Percentiles rank a stretch among this genome's conserved stretches.
Evolutionary conservation across 2,113 vertebrate genomes (phyloP).

Genomic region (Tor tambroides): DNA sequence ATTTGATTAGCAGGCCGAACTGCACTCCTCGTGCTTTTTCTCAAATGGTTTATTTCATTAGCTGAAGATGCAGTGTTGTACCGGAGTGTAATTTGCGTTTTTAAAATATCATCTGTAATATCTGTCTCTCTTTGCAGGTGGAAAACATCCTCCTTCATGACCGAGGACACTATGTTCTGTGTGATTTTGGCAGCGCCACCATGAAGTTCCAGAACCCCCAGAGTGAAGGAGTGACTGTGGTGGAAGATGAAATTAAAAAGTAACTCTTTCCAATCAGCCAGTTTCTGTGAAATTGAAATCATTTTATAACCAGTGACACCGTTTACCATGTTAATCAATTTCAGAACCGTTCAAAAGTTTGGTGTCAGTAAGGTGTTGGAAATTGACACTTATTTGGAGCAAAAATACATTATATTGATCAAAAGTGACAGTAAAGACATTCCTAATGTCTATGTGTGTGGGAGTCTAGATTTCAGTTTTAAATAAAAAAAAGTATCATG

Average conservation of each 20-base stretch:
- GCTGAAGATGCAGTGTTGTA: neutral
- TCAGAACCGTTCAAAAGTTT: too few relatives aligned
- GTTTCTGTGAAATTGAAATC: neutral
- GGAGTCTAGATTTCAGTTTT: too few relatives aligned
- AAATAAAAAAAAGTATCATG: too few relatives aligned
- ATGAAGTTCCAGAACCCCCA: conserved; percentile 97
- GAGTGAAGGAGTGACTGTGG: conserved; percentile 87
- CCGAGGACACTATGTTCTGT: conserved; percentile 96
- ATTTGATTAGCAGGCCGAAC: neutral
- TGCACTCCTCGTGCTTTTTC: neutral
- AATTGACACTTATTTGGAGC: neutral
- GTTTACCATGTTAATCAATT: neutral
- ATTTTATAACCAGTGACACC: neutral
- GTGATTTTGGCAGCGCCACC: conserved; percentile 97
- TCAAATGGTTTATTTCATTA: neutral
- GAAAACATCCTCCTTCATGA: conserved; percentile 98
- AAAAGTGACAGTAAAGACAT: neutral
- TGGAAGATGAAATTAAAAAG: conserved; percentile 99
- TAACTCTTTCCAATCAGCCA: conserved; percentile 57
- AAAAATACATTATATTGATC: neutral
- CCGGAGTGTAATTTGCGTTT: neutral
- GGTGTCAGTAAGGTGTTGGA: too few relatives aligned
- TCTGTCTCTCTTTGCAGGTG: conserved; percentile 77
- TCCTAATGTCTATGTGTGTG: neutral
- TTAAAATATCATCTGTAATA: neutral